Conservation (phyloP, 2,888 invertebrate species). For the Scaptodrosophila latifasciaeformis region DNA sequence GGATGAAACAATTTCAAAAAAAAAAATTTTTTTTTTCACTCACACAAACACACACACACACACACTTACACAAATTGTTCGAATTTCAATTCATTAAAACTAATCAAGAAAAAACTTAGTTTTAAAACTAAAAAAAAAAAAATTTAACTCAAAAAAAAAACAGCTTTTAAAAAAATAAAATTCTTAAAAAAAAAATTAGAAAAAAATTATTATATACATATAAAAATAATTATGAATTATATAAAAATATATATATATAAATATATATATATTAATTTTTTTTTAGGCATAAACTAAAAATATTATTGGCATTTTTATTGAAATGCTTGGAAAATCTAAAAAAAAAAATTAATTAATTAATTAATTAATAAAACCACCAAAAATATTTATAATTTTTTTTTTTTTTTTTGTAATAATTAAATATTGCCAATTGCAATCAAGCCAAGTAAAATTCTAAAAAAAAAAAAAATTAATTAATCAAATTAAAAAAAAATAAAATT, state of each 20-base stretch:
- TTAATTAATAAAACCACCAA: too few species aligned
- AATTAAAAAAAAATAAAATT: too few species aligned
- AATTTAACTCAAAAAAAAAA: neutral
- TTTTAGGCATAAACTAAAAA: constrained; percentile 34
- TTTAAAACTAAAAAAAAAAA: neutral
- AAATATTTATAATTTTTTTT: too few species aligned
- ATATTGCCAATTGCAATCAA: too few species aligned
- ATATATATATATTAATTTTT: constrained; percentile 8
- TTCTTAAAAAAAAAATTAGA: constrained; percentile 15
- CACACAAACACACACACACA: constrained; percentile 15
- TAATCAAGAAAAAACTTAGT: too few species aligned
- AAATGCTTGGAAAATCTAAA: constrained; percentile 45
- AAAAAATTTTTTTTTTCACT: too few species aligned
- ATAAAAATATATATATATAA: constrained; percentile 20
- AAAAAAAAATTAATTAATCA: too few species aligned
- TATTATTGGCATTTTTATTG: constrained; percentile 59
- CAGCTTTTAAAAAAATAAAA: constrained; percentile 11
- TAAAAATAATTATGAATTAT: constrained; percentile 8
- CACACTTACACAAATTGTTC: constrained; percentile 15
- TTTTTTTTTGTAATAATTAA: too few species aligned
- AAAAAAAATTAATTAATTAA: constrained; percentile 14
- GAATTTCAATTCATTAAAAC: constrained; percentile 1
- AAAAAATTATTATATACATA: constrained; percentile 40
- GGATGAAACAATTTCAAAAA: neutral
- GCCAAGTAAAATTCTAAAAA: too few species aligned